These are phyloP conservation scores for Amphimallon solstitiale DNA, from an alignment of 2,888 invertebrate species.

Conservation along the genomic window DNA sequence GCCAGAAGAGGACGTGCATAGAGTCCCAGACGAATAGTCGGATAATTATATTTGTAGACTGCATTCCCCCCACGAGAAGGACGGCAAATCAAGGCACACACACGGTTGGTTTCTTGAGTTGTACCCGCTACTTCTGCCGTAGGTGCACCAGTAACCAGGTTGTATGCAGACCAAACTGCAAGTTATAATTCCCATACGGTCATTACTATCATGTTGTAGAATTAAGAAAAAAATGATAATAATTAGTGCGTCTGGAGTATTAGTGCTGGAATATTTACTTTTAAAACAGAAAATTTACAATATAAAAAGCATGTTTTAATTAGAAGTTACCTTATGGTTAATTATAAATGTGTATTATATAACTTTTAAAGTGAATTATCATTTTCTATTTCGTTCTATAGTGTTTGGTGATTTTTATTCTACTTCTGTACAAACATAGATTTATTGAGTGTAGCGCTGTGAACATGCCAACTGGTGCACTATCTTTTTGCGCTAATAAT, in stretches of 20 bases:
- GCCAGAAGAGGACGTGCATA: not conserved
- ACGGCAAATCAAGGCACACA: constrained; percentile 8
- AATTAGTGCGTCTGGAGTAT: too few species aligned
- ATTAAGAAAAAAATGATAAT: too few species aligned
- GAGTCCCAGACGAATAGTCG: constrained; percentile 17
- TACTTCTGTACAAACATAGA: not conserved
- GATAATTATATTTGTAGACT: constrained; percentile 41
- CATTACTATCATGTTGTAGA: too few species aligned
- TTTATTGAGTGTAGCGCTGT: not conserved
- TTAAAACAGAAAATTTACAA: too few species aligned
- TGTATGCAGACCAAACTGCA: constrained; percentile 16
- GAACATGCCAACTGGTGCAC: constrained; percentile 20
- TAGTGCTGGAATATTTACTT: too few species aligned
- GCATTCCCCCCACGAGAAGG: constrained; percentile 34
- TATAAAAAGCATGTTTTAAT: too few species aligned
- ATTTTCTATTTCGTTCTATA: not conserved
- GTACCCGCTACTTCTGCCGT: constrained; percentile 17
- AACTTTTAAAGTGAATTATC: not conserved
- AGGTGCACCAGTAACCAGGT: constrained; percentile 17
- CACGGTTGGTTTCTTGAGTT: constrained; percentile 12
- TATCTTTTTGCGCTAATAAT: constrained; percentile 7
- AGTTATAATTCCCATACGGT: not conserved
- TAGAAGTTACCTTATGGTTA: not conserved
- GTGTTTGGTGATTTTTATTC: not conserved
- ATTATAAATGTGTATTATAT: not conserved